A percentile compares a stretch with the other conserved stretches of the same genome.
Conservation (phyloP, 2,888 invertebrate genomes). For the Cistogaster globosa region DNA sequence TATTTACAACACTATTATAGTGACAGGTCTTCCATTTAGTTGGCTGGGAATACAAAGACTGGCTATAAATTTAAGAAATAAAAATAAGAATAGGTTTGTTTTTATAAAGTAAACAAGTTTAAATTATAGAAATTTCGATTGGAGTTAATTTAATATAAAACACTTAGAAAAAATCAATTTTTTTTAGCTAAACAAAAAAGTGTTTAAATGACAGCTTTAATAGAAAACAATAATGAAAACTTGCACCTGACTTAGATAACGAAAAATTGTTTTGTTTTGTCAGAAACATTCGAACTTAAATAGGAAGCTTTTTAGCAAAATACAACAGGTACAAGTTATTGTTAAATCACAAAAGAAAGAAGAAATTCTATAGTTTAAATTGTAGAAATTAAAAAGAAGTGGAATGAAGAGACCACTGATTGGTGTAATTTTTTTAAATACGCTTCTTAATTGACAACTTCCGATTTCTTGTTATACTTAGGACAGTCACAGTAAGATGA, state of each 20-base stretch:
- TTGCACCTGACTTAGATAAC: neutral
- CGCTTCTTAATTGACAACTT: no score
- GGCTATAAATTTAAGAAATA: conserved; percentile 43
- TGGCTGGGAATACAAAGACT: conserved; percentile 40
- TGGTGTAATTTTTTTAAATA: no score
- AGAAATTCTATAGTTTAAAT: no score
- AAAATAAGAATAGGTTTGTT: neutral
- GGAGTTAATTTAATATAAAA: neutral
- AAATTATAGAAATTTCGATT: conserved; percentile 10
- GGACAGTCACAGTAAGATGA: no score
- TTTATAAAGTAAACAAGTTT: conserved; percentile 1
- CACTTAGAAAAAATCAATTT: neutral
- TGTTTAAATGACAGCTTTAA: neutral
- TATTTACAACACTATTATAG: conserved; percentile 65
- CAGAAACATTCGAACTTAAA: no score
- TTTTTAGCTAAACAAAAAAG: neutral
- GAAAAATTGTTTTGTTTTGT: no score
- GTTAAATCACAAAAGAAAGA: no score
- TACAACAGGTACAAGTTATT: no score
- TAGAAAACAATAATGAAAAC: neutral
- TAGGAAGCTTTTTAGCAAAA: no score
- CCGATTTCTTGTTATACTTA: no score
- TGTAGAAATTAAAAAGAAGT: no score
- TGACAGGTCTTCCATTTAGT: conserved; percentile 50
- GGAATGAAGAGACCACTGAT: no score